Evolutionary conservation across 2,888 invertebrate species (phyloP), one percentile per base, ranked within the genome.

Genomic region (Anthophora plumipes): DNA sequence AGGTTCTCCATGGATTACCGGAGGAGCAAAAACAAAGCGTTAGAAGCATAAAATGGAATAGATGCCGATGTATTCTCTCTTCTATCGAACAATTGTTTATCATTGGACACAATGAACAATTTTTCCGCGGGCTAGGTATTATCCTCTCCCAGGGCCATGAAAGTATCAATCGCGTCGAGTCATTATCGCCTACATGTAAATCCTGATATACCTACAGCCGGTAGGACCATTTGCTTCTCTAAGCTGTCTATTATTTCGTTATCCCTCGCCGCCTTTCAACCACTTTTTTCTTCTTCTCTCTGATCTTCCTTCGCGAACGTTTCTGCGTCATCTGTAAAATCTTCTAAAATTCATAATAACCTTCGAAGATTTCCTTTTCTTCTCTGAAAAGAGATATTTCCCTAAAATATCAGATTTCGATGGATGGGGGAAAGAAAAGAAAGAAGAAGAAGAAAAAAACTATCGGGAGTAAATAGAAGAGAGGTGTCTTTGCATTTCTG

Each of bases 401-500:
- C 5, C 8, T 17, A 11, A 22, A 60, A 60, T 31, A 31, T 4
- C 31, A 5, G 50, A n/a, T n/a, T n/a, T n/a, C n/a, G n/a, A n/a
- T n/a, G n/a, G n/a, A n/a, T n/a, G n/a, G n/a, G n/a, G n/a, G n/a
- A n/a, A n/a, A n/a, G n/a, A n/a, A n/a, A n/a, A n/a, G n/a, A n/a
- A n/a, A n/a, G n/a, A n/a, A n/a, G n/a, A n/a, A 20, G 5, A 20
- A 22, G 12, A 41, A 75, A 11, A 55, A 46, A 60, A 55, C 12
- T 41, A 17, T 12, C 22, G 64, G 12, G 46, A n/a, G 52, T 63
- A n/a, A n/a, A n/a, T n/a, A 66, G 25, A 31, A 60, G 12, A 37
- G 71, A 73, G 67, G 55, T 80, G 67, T 86, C 78, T 81, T 79
- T 64, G 82, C 79, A 77, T 85, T 86, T 81, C 77, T 59, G 74